Evolutionary conservation across 2,888 invertebrate species (phyloP).

Genomic region (Siphonodentalium dalli): DNA sequence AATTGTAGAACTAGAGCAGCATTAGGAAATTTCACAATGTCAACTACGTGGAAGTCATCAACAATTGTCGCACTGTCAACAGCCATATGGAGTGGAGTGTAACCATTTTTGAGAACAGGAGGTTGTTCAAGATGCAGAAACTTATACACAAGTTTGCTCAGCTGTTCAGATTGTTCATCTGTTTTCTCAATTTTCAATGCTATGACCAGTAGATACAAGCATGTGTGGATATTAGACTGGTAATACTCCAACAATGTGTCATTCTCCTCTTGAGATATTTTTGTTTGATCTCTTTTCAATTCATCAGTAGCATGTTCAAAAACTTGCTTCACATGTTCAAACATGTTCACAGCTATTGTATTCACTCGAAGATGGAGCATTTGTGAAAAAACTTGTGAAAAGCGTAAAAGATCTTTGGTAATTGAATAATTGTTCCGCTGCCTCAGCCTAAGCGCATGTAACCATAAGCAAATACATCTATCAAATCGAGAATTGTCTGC

Average conservation of each 20-base stretch:
- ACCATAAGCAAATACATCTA: conserved; percentile 85
- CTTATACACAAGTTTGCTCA: conserved; percentile 70
- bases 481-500: conserved; percentile 89
- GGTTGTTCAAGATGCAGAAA: conserved; percentile 72
- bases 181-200: conserved; percentile 67
- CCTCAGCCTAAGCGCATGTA: conserved; percentile 82
- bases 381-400: conserved; percentile 90
- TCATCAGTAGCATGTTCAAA: conserved; percentile 78
- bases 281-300: conserved; percentile 74
- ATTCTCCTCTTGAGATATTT: conserved; percentile 39
- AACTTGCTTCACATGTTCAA: conserved; percentile 74
- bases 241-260: conserved; percentile 66
- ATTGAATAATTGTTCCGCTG: conserved; percentile 80
- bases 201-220: conserved; percentile 84
- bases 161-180: conserved; percentile 70
- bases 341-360: too few species aligned
- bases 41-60: conserved; percentile 90
- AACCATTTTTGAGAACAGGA: conserved; percentile 76
- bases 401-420: conserved; percentile 85
- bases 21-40: conserved; percentile 77
- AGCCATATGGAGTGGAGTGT: conserved; percentile 83
- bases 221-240: conserved; percentile 78
- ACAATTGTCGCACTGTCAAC: conserved; percentile 85
- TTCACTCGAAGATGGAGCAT: conserved; percentile 85
- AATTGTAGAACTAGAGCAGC: conserved; percentile 76